Conservation (phyloP, 2,888 invertebrate genomes). For the Diarsia dahlii region DNA sequence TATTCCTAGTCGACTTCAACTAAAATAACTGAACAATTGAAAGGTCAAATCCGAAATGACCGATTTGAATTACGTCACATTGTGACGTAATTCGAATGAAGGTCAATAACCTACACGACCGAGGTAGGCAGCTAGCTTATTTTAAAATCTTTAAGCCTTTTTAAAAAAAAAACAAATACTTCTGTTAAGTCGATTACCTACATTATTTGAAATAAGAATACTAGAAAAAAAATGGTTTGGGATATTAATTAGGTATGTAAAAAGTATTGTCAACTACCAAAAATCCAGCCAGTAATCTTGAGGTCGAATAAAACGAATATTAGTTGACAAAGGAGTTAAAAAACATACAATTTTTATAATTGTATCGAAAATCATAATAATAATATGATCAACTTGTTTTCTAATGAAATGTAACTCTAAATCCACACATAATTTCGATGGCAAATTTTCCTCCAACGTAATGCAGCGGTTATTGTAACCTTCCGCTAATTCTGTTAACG, state of each 20-base stretch:
- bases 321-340: neutral
- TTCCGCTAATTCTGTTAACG: constrained; percentile 11
- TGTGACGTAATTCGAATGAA: neutral
- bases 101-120: neutral
- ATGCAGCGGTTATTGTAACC: neutral
- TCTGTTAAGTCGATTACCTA: too few relatives aligned
- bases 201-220: neutral
- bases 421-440: neutral
- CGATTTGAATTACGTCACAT: too few relatives aligned
- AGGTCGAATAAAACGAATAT: neutral
- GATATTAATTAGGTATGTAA: neutral
- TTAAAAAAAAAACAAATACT: neutral
- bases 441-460: neutral
- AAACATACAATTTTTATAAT: neutral
- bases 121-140: neutral
- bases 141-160: neutral
- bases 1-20: neutral
- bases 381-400: neutral
- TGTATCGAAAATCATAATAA: neutral
- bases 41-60: too few relatives aligned
- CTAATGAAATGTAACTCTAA: neutral
- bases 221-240: too few relatives aligned
- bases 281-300: neutral
- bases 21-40: neutral
- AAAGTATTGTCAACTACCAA: neutral